Evolutionary conservation across 2,797 vertebrate genomes (phyloP), one percentile per base, ranked within the genome.

Genomic region (Emydoidea blandingii): DNA sequence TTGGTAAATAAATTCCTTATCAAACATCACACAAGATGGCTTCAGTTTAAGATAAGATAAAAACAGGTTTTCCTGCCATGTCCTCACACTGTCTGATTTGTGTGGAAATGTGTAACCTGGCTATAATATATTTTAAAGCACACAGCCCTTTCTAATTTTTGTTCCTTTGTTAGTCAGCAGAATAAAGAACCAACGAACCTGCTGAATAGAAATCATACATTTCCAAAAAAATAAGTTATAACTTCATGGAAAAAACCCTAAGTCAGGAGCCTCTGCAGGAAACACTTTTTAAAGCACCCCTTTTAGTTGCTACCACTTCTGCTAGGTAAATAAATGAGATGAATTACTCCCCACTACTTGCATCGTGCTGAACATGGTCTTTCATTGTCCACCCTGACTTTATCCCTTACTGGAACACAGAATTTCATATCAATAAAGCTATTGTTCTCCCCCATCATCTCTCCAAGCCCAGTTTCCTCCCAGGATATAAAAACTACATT

Each of bases 1-100:
- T 12, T 85, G 49, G 92, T 83, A 89, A 93, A 93, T 93, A 93
- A 57, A 89, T 90, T 87, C 31, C 50, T 88, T 87, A 88, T 90
- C 87, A 76, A 81, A 90, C 79, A 11, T 85, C 84, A 62, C 79
- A 29, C 49, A 96, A 90, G 53, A 86, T 25, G 31, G 74, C 76
- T 83, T 91, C 74, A 86, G 72, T n/a, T 6, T 23, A 76, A 91
- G 80, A 79, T 50, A 89, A 94, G 96, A 86, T 19, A 94, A 93
- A 86, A 25, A 56, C 31, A 21, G 62, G 14, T 14, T 62, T 86
- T 87, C 93, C 76, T 95, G 80, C 76, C 62, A 50, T 56, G 47
- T 81, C 12, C 62, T 94, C n/a, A 37, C 8, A 56, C 3, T 56
- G 14, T 84, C 81, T 88, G 25, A n/a, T 83, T 84, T 80, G n/a